Conservation (phyloP, 2,113 vertebrate genomes). For the Riparia riparia region DNA sequence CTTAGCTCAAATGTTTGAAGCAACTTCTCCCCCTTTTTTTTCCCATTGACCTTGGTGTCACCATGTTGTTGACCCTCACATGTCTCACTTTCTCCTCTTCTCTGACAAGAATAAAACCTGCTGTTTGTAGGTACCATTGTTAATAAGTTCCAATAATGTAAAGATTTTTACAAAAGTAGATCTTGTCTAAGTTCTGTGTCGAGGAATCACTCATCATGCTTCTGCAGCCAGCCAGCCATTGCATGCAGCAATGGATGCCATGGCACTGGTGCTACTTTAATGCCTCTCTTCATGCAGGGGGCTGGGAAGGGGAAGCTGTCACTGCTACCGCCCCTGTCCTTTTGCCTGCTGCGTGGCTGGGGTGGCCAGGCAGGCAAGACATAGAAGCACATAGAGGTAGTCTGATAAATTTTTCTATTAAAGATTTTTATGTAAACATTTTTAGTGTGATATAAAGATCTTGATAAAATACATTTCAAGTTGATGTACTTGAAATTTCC, state of each 20-base stretch:
- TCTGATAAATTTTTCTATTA: background rate
- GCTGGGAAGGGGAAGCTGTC: too few species aligned
- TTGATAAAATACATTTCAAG: background rate
- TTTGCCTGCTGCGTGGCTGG: background rate
- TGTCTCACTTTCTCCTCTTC: background rate
- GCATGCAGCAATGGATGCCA: fast-evolving
- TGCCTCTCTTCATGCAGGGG: fast-evolving
- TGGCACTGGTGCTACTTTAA: too few species aligned
- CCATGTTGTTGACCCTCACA: background rate
- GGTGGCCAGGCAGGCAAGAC: background rate
- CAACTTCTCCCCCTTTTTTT: too few species aligned
- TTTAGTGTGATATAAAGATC: background rate
- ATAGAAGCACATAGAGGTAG: background rate
- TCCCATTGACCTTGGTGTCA: fast-evolving
- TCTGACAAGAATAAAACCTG: background rate
- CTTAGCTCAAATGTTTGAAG: background rate
- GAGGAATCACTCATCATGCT: fast-evolving
- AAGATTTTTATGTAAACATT: background rate
- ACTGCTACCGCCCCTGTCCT: background rate
- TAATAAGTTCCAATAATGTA: background rate
- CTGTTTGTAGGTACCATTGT: background rate
- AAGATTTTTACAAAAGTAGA: background rate
- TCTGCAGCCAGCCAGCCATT: background rate
- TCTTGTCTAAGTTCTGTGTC: background rate
- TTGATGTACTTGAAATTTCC: background rate